Conservation (phyloP, 2,797 vertebrate genomes). For the Meriones psammophilus region DNA sequence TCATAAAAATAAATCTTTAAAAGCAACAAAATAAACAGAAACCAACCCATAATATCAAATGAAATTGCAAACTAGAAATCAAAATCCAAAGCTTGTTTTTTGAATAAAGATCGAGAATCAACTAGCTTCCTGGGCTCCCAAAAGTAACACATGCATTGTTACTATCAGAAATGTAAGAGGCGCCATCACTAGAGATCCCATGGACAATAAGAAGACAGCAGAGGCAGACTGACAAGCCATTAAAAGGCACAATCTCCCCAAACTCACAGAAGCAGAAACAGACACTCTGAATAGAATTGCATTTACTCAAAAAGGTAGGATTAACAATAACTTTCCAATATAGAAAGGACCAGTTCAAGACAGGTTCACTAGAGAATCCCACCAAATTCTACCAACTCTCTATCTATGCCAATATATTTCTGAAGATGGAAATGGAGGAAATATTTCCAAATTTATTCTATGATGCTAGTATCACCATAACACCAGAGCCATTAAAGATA, state of each 20-base stretch:
- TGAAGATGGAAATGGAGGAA: neutral
- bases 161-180: neutral
- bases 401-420: neutral
- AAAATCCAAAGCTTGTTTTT: neutral
- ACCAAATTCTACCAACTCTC: neutral
- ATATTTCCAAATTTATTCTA: neutral
- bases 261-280: neutral
- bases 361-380: neutral
- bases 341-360: neutral
- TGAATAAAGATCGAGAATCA: neutral
- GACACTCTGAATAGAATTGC: neutral
- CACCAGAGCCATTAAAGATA: neutral
- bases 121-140: neutral
- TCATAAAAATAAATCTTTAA: neutral
- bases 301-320: neutral
- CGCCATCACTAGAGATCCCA: neutral
- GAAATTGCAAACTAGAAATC: neutral
- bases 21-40: neutral
- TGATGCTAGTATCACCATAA: neutral
- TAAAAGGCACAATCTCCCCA: neutral
- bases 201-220: neutral
- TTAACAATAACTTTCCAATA: neutral
- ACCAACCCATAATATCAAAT: neutral
- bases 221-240: neutral
- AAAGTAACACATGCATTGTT: neutral